phyloP scores from a whole-genome alignment of 2,888 invertebrate species.

The Tetranychus truncatus region DNA sequence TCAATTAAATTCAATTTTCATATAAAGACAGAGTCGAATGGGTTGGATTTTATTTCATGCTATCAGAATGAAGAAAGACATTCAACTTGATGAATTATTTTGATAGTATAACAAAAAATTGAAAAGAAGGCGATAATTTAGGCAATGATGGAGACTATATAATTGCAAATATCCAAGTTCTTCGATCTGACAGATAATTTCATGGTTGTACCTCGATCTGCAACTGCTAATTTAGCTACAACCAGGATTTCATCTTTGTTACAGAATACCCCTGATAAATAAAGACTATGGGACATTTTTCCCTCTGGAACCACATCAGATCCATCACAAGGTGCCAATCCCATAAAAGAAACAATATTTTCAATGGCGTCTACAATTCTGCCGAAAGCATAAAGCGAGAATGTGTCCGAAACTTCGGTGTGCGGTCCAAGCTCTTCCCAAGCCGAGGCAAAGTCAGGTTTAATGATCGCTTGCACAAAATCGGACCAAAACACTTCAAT shows the following conservation, averaged over 20 bases:
- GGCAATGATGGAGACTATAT: constrained; percentile 58
- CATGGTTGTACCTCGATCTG: constrained; percentile 64
- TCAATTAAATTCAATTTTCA: too few species aligned
- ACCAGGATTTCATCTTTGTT: constrained; percentile 77
- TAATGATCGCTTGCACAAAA: constrained; percentile 58
- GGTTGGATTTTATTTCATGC: too few species aligned
- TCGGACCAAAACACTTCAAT: constrained; percentile 65
- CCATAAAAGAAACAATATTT: constrained; percentile 60
- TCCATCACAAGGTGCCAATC: constrained; percentile 64
- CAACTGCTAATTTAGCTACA: constrained; percentile 58
- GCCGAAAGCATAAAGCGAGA: constrained; percentile 58
- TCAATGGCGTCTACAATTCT: constrained; percentile 62
- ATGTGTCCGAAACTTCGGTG: constrained; percentile 74
- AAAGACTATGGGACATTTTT: constrained; percentile 57
- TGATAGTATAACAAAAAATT: background rate
- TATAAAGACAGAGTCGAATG: too few species aligned
- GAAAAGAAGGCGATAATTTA: background rate
- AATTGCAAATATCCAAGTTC: constrained; percentile 63
- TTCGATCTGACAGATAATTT: constrained; percentile 72
- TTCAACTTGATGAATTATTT: background rate
- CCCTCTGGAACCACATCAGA: constrained; percentile 65
- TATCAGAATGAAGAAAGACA: too few species aligned
- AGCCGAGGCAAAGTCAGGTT: constrained; percentile 55
- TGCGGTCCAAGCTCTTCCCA: constrained; percentile 52
- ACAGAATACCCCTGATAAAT: constrained; percentile 68